These are phyloP conservation scores for Ascidia mentula DNA, from an alignment of 23 tunicate genomes.

Conservation along the genomic window DNA sequence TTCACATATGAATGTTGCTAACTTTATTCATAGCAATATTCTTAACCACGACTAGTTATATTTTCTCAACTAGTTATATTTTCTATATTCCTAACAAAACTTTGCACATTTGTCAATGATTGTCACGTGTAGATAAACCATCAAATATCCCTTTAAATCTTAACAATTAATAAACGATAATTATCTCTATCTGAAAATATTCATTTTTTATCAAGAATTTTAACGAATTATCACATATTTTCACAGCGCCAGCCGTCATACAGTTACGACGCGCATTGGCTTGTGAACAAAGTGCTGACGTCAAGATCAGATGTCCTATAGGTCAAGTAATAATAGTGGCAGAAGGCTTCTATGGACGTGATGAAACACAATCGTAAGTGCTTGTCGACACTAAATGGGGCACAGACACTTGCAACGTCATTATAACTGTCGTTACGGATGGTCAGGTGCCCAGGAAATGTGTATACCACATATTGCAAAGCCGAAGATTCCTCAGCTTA, in stretches of 20 bases:
- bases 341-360: neutral
- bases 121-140: no score
- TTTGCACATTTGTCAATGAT: no score
- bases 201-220: no score
- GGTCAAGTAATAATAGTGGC: neutral
- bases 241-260: neutral
- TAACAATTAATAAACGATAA: no score
- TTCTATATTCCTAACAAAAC: no score
- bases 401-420: neutral
- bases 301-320: neutral
- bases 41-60: no score
- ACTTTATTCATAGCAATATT: no score
- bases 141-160: no score
- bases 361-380: neutral
- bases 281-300: neutral
- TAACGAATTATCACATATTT: neutral
- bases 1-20: no score
- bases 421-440: neutral
- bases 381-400: neutral
- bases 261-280: neutral
- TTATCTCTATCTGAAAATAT: no score
- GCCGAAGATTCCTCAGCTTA: neutral
- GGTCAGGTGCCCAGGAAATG: neutral
- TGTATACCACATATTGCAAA: neutral
- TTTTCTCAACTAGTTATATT: no score